phyloP scores from a whole-genome alignment of 2,888 invertebrate species.

The Dolomedes plantarius region DNA sequence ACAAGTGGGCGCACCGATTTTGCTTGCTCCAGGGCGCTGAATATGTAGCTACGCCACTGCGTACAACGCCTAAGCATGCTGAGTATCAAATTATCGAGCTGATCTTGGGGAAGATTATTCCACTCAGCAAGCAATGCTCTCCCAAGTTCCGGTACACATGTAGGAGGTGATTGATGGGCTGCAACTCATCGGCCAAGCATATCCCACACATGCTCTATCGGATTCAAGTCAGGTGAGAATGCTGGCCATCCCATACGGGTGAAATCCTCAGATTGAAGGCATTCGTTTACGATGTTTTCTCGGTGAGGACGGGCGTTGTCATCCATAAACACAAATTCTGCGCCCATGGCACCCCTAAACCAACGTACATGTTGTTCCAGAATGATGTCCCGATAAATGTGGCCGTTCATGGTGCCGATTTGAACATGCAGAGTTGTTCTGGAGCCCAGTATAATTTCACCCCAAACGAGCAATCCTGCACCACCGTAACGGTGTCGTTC shows the following conservation, averaged over 20 bases:
- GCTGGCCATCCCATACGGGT: slow-evolving; percentile 24
- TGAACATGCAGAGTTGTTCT: slow-evolving; percentile 22
- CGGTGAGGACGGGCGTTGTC: not conserved
- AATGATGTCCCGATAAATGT: slow-evolving; percentile 18
- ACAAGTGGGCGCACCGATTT: too few relatives aligned
- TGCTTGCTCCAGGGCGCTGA: too few relatives aligned
- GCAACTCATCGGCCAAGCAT: slow-evolving; percentile 12
- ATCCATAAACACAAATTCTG: slow-evolving; percentile 21
- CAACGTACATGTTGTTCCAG: slow-evolving; percentile 28
- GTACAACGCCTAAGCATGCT: slow-evolving; percentile 9
- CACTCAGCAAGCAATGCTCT: slow-evolving; percentile 11
- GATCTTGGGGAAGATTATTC: not conserved
- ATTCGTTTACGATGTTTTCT: slow-evolving; percentile 6
- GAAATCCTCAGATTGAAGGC: slow-evolving; percentile 10
- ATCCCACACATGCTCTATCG: not conserved
- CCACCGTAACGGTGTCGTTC: slow-evolving; percentile 8
- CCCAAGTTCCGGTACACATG: not conserved
- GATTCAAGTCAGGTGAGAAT: slow-evolving; percentile 23
- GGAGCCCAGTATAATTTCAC: not conserved
- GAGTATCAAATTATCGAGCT: not conserved
- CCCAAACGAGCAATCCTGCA: not conserved
- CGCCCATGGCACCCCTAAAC: slow-evolving; percentile 13
- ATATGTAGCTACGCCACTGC: too few relatives aligned
- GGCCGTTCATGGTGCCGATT: slow-evolving; percentile 20
- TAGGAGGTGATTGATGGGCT: slow-evolving; percentile 22